Base-by-base conservation (phyloP, 1,140 invertebrate species). In the Pachyrhynchus sulphureomaculatus region DNA sequence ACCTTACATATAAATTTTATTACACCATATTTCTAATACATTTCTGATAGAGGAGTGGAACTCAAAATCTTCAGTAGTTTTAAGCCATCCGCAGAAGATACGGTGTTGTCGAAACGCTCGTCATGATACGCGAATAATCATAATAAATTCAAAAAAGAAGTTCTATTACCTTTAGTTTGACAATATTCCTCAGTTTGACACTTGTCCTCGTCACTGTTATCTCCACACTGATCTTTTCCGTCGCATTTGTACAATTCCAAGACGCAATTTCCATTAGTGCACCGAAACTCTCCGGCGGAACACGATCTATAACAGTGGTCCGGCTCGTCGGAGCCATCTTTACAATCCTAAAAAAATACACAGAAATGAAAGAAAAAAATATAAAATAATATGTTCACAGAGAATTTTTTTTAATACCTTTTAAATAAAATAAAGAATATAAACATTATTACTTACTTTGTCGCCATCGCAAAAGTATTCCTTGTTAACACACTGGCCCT, bases 301-400 rank as follows among this genome's bases (percentile, higher is more conserved):
- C 74, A 76, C 3, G 58, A 60, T 20, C 87, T 84, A 61, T 88
- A 87, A 69, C 92, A 92, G 58, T 84, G 83, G 9, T 82, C 80
- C 12, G 88, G 88, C 77, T 93, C 91, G 75, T 93, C 91, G n/a
- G 85, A 86, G 0, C 84, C 84, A 74, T 92, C 91, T 4, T 49
- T 58, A 73, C 92, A 95, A 74, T 95, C 91, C 23, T 62, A 32
- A 29, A 44, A 58, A 47, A 29, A 44, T 20, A 5, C 15, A 17
- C 5, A 10, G 15, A 39, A 39, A 17, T 39, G 15, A 39, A 8
- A 8, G 15, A 8, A 8, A 8, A 39, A 8, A 17, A 8, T n/a
- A 5, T 5, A n/a, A 47, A 47, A 47, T 21, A 47, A 47, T 12
- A 23, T 21, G 20, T 1, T 21, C 20, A n/a, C 10, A 18, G 6